Base-by-base conservation (phyloP, 1,140 invertebrate genomes). In the Bombus consobrinus region DNA sequence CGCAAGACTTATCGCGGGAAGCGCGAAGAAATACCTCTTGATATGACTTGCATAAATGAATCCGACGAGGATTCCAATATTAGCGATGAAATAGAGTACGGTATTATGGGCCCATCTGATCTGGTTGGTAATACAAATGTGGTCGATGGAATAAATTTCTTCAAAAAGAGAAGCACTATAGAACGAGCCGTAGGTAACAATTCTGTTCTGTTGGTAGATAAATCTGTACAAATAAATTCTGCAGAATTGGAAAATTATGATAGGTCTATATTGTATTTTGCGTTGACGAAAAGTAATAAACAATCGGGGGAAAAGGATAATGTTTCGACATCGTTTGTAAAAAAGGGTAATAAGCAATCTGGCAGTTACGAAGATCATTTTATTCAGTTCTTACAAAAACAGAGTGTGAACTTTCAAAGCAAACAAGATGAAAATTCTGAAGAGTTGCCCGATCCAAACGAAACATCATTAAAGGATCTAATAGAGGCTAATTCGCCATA, bases 21-120 rank as follows among this genome's bases (percentile, higher is more conserved):
- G 62, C 53, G 53, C 2, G 74, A 92, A 12, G 88, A 92, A 3
- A 18, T 93, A 59, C 64, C 93, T 0, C 79, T 95, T 25, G 94
- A 95, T 25, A 95, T 95, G 94, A 87, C 47, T 6, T 95, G 95
- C n/a, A 78, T 75, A 0, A 91, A 93, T 53, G 94, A 94, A 12
- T 94, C 93, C 0, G 94, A 92, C 15, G 88, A 93, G 1, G 94
- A 93, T 10, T 34, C 76, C 0, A 91, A 94, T 8, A 76, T 77
- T 3, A 77, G 88, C 1, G 62, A 9, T 4, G 79, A 90, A 1
- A 32, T 15, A 2, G 43, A 76, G 12, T 25, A 59, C 28, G 47
- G 9, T 32, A 74, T 73, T 37, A 83, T 64, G 1, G 10, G 62
- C 0, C 69, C 89, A 25, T 89, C 89, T 5, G 82, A 89, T 2